phyloP scores from a whole-genome alignment of 2,113 vertebrate genomes.

The Grallaria varia region DNA sequence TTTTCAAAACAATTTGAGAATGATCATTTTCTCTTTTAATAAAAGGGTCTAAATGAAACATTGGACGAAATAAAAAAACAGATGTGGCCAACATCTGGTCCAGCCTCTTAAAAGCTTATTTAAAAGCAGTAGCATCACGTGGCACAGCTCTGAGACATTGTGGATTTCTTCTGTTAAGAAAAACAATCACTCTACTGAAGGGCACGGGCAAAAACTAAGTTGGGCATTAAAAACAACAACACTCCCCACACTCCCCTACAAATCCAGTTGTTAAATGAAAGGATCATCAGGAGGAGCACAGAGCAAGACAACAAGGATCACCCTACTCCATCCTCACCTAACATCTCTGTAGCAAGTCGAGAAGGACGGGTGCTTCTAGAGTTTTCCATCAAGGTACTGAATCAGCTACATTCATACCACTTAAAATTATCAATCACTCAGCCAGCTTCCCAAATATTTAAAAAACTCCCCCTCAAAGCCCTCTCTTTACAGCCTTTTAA shows the following conservation, averaged over 20 bases:
- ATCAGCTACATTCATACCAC: not conserved
- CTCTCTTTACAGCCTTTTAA: not conserved
- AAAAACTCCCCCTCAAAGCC: not conserved
- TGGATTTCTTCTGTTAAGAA: not conserved
- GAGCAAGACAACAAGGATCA: not conserved
- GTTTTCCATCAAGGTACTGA: not conserved
- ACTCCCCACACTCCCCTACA: not conserved
- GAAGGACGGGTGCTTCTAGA: not conserved
- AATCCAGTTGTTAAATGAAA: not conserved
- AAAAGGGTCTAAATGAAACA: slow-evolving; percentile 1
- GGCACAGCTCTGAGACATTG: slow-evolving; percentile 14
- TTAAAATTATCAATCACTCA: not conserved
- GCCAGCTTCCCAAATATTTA: not conserved
- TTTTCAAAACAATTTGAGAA: slow-evolving; percentile 31
- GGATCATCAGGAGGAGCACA: not conserved
- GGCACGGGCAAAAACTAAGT: slow-evolving; percentile 24
- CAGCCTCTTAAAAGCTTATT: slow-evolving; percentile 64
- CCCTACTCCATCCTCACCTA: not conserved
- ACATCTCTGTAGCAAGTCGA: not conserved
- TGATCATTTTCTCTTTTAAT: slow-evolving; percentile 44
- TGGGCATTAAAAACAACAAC: not conserved
- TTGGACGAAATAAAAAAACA: slow-evolving; percentile 39
- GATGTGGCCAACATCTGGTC: slow-evolving; percentile 67
- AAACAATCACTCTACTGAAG: slow-evolving; percentile 29
- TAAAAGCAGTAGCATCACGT: slow-evolving; percentile 47